Evolutionary conservation across 2,113 vertebrate species (phyloP).

Genomic region (Ageneiosus marmoratus): DNA sequence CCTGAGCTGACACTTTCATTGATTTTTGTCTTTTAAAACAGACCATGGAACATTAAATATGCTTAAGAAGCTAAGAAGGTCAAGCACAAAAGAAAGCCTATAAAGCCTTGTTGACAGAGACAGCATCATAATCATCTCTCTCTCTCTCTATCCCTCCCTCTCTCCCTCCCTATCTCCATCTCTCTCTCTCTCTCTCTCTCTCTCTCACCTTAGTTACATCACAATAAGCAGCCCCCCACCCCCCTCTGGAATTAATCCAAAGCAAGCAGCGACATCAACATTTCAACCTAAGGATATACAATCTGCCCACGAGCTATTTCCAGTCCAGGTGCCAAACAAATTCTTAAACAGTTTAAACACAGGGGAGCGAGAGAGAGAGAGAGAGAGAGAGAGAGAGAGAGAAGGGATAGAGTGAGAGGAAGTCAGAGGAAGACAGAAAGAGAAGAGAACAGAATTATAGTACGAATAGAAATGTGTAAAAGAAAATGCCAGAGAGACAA

Average conservation of each 20-base stretch:
- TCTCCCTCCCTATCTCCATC: not conserved
- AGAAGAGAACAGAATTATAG: not conserved
- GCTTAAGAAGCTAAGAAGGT: conserved; percentile 14
- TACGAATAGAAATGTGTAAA: not conserved
- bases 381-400: not conserved
- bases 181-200: not conserved
- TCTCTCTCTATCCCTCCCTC: not conserved
- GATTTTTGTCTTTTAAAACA: conserved; percentile 2
- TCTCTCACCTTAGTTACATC: too few relatives aligned
- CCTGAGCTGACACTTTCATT: not conserved
- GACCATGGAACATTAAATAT: conserved; percentile 10
- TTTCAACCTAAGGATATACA: conserved; percentile 45
- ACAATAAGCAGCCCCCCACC: too few relatives aligned
- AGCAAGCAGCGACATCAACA: conserved; percentile 34
- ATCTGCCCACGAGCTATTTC: conserved; percentile 42
- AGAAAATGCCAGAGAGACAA: not conserved
- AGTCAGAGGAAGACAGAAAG: too few relatives aligned
- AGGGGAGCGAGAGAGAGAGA: not conserved
- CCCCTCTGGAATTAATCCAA: conserved; percentile 16
- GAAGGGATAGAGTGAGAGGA: too few relatives aligned
- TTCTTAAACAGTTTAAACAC: conserved; percentile 33
- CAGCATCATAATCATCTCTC: not conserved
- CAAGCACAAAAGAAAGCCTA: not conserved
- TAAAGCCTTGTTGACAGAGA: not conserved
- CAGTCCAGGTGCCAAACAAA: conserved; percentile 37